A percentile compares a stretch with the other conserved stretches of the same genome.
phyloP scores from a whole-genome alignment of 2,888 invertebrate genomes.

The Incurvaria masculella region DNA sequence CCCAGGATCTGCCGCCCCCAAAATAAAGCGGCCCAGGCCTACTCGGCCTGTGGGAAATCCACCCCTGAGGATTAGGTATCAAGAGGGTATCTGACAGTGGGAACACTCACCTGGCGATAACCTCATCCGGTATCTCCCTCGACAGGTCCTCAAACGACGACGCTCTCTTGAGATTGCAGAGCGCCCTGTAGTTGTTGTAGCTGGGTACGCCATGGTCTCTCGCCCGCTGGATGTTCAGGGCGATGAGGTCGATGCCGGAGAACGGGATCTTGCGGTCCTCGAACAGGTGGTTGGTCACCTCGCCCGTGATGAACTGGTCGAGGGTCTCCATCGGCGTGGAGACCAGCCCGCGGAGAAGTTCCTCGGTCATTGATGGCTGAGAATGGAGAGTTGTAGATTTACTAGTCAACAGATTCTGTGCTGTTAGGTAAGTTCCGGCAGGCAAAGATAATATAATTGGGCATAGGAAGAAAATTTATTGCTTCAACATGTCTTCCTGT shows the following conservation, averaged over 20 bases:
- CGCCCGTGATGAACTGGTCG: slow-evolving; percentile 91
- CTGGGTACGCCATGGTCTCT: slow-evolving; percentile 87
- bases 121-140: slow-evolving; percentile 82
- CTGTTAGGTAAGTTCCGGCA: no score
- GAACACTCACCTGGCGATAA: slow-evolving; percentile 63
- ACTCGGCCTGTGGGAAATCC: no score
- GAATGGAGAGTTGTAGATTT: no score
- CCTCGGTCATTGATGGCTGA: slow-evolving; percentile 76
- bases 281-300: slow-evolving; percentile 93
- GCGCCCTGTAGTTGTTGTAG: slow-evolving; percentile 86
- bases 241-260: slow-evolving; percentile 90
- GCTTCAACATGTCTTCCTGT: no score
- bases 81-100: no score
- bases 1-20: no score
- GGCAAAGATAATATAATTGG: not conserved
- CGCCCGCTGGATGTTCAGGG: slow-evolving; percentile 84
- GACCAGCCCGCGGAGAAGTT: slow-evolving; percentile 78
- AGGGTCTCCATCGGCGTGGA: slow-evolving; percentile 91
- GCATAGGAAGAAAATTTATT: not conserved
- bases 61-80: no score
- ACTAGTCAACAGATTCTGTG: no score
- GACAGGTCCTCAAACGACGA: slow-evolving; percentile 81
- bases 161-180: slow-evolving; percentile 87
- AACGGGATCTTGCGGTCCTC: slow-evolving; percentile 87
- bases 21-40: no score